phyloP scores from a whole-genome alignment of 2,113 vertebrate species.

The Elephas maximus region DNA sequence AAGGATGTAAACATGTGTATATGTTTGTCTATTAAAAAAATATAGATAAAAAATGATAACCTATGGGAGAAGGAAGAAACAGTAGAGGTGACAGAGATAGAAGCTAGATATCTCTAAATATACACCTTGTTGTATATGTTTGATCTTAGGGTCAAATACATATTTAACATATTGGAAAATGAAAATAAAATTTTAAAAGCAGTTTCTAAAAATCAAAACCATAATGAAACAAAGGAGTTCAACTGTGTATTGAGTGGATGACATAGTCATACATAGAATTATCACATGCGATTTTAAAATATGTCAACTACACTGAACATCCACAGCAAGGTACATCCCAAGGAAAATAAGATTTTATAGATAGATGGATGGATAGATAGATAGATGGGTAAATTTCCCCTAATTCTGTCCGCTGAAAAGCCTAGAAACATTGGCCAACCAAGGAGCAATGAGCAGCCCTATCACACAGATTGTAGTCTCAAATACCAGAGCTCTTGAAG shows the following conservation, averaged over 20 bases:
- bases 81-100: not conserved
- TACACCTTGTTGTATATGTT: not conserved
- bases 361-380: not conserved
- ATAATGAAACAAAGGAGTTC: not conserved
- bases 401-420: not conserved
- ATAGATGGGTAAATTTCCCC: not conserved
- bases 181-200: not conserved
- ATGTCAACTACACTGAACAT: not conserved
- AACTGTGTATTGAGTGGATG: not conserved
- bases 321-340: not conserved
- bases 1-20: not conserved
- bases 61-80: not conserved
- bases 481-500: not conserved
- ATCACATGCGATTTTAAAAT: slow-evolving; percentile 4
- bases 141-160: not conserved
- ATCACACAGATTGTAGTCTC: not conserved
- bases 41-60: not conserved
- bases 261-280: not conserved
- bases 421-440: not conserved
- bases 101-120: not conserved
- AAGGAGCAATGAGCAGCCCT: not conserved
- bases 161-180: slow-evolving; percentile 15
- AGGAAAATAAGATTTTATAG: not conserved
- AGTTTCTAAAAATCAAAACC: not conserved
- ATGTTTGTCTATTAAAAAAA: not conserved